Evolutionary conservation across 2,888 invertebrate genomes (phyloP), one percentile per base, ranked within the genome.

Genomic region (Trichopoda pennipes): DNA sequence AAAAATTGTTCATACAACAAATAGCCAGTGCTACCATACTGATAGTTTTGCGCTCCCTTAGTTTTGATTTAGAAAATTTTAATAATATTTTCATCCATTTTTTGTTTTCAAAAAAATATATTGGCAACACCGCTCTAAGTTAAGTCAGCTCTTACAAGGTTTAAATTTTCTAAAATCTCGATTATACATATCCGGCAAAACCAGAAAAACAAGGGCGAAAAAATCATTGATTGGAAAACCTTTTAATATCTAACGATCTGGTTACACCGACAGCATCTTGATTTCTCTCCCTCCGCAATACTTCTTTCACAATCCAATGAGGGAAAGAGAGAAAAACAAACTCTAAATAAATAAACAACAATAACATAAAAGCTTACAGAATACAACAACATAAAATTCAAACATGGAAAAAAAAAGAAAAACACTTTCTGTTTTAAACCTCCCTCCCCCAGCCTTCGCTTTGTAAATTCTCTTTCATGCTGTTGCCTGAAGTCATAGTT

Each of bases 351-450:
- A 60, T 51, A 73, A 73, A 53, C 55, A 64, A 35, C 23, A 56
- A 60, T 51, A 44, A 28, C 56, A 53, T 60, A 61, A 55, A 61
- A 76, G 69, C 61, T 76, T 55, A 69, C 69, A 77, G 56, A 28
- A 64, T 4, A 2, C 69, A 64, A 63, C 69, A 49, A 63, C 21
- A 61, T 55, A 19, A 6, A 58, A 64, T 28, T 44, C 23, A 16
- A 55, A 21, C 28, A 28, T n/a, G n/a, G 8, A 38, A 38, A 51
- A 16, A 42, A 44, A 23, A 53, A 63, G 38, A 55, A 78, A 82
- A 79, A 82, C 82, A 79, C 79, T 82, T 79, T 82, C 79, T 61
- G 75, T 82, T 82, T 82, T 72, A 35, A 58, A 64, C 19, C 44
- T 58, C 42, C 28, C 38, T 28, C 60, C 21, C 28, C 28, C 21